Evolutionary conservation across 2,888 invertebrate genomes (phyloP), one percentile per base, ranked within the genome.

Genomic region (Nomada fucata): DNA sequence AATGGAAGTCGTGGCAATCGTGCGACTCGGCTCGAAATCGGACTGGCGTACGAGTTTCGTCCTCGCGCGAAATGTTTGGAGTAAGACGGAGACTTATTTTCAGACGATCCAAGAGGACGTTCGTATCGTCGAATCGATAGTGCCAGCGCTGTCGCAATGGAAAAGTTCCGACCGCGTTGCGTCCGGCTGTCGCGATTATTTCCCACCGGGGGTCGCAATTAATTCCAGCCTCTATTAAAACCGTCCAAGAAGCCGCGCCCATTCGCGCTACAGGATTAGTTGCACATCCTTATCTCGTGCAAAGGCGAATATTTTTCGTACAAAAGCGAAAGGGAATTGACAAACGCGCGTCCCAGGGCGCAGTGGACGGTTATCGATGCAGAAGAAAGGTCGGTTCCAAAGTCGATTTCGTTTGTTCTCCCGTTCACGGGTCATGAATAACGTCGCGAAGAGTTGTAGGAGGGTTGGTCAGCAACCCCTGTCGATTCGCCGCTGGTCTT

Each of bases 391-490:
- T 29, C 11, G 10, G 4, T 29, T 29, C 18, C 29, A 23, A 71
- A 71, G 60, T 61, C 50, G 60, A 61, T 15, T 61, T 29, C 20
- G 15, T 42, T 57, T 36, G 64, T 44, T 72, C 72, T 69, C 73
- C 60, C 36, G 73, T 86, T 83, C 86, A 86, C 77, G 86, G 86
- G 71, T 82, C 71, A 75, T 86, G 82, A 86, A 79, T 68, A 68
- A 59, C 47, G 65, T 60, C 53, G 76, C 68, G 59, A 74, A 75
- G 57, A 75, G 59, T n/a, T 55, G 63, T 2, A 52, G 61, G 70
- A 70, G 69, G 82, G 83, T 78, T 74, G 77, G 59, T 50, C 59
- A n/a, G 68, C 81, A 82, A 82, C 82, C 82, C 82, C 74, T 59
- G 78, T 73, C 76, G 79, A 75, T 72, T 76, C 71, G 61, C 74